Percentiles rank a stretch among this genome's conserved stretches.
These are phyloP conservation scores for Sanderia malayensis DNA, from an alignment of 30 jellyfish, hydroid and myxozoan genomes.

Conservation along the genomic window DNA sequence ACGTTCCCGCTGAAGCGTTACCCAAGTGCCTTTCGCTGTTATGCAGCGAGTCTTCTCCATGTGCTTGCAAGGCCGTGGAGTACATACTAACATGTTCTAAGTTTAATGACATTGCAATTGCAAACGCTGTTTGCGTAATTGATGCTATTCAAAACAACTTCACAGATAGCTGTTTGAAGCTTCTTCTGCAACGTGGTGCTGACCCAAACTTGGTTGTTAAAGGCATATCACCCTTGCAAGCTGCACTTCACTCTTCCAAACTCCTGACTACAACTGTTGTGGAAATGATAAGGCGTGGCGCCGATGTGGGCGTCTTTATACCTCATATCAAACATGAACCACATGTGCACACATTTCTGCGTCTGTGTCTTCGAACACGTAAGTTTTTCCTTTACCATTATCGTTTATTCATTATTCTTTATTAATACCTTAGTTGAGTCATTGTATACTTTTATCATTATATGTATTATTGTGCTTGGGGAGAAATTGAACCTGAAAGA, in stretches of 20 bases:
- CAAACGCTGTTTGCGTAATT: neutral
- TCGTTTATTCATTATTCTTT: too few relatives aligned
- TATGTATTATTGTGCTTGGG: neutral
- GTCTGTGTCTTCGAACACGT: neutral
- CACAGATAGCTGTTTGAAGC: neutral
- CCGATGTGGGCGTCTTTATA: constrained; percentile 16
- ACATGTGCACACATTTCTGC: constrained; percentile 3
- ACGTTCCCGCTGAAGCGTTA: neutral
- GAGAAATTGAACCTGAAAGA: neutral
- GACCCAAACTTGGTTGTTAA: neutral
- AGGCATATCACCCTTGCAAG: constrained; percentile 2
- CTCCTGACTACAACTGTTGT: neutral
- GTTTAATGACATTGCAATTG: neutral
- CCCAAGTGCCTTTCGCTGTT: neutral
- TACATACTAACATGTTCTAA: neutral
- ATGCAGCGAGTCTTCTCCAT: neutral
- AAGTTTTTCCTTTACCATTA: neutral
- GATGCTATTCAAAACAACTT: neutral
- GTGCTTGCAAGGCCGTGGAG: neutral
- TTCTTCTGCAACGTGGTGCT: neutral
- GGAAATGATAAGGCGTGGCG: constrained; percentile 4
- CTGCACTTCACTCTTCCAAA: neutral
- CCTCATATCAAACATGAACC: constrained; percentile 1
- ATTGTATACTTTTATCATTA: too few relatives aligned
- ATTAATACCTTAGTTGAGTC: too few relatives aligned